These are phyloP conservation scores for Asbolus verrucosus DNA, from an alignment of 1,140 invertebrate genomes.

Conservation along the genomic window DNA sequence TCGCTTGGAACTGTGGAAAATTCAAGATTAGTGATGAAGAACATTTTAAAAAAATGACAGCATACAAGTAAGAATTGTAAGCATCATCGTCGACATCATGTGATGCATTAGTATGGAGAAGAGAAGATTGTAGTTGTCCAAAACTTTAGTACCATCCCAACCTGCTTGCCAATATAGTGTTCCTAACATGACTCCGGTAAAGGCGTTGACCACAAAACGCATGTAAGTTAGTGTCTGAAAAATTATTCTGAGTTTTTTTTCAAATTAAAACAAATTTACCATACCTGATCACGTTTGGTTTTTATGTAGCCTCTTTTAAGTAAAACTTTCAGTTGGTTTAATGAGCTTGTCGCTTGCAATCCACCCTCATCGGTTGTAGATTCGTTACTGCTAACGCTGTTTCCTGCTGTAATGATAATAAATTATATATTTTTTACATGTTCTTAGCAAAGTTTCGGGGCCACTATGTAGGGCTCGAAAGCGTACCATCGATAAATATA, in stretches of 20 bases:
- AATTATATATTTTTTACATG: no score
- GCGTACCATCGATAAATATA: no score
- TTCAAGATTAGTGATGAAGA: not conserved
- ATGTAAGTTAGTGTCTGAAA: slow-evolving; percentile 91
- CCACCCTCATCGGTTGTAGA: slow-evolving; percentile 40
- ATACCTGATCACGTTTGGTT: slow-evolving; percentile 77
- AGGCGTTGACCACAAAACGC: slow-evolving; percentile 78
- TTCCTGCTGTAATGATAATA: not conserved
- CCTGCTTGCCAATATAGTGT: slow-evolving; percentile 78
- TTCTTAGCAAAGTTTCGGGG: no score
- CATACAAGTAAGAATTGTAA: slow-evolving; percentile 86
- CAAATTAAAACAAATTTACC: slow-evolving; percentile 53
- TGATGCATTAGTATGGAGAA: slow-evolving; percentile 87
- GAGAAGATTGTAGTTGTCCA: slow-evolving; percentile 86
- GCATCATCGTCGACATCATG: slow-evolving; percentile 88
- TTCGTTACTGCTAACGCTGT: not conserved
- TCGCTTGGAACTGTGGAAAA: slow-evolving; percentile 86
- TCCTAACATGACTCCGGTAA: slow-evolving; percentile 80
- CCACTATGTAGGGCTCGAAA: no score
- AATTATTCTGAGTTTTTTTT: slow-evolving; percentile 24
- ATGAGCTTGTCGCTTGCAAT: slow-evolving; percentile 76
- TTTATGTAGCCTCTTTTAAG: slow-evolving; percentile 78
- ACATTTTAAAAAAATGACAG: slow-evolving; percentile 48
- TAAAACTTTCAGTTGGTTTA: slow-evolving; percentile 79
- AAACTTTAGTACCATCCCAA: slow-evolving; percentile 76